A percentile compares a stretch with the other conserved stretches of the same genome.
Evolutionary conservation across 2,113 vertebrate genomes (phyloP).

Genomic region (Coptodon bakossiorum): DNA sequence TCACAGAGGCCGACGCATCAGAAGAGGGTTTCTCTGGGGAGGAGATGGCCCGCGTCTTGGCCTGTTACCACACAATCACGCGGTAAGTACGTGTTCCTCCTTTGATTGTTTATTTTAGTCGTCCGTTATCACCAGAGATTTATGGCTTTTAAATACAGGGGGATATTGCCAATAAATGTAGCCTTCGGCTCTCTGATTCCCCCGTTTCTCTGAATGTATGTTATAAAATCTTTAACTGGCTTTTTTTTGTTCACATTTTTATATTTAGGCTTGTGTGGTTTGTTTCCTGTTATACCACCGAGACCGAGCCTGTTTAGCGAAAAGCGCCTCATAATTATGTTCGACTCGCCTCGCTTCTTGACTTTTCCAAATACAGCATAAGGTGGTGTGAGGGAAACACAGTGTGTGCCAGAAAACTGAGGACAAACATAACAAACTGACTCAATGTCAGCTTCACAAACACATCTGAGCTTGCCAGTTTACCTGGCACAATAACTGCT

Average conservation of each 20-base stretch:
- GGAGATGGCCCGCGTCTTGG: conserved; percentile 66
- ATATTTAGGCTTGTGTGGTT: not conserved
- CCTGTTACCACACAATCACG: conserved; percentile 79
- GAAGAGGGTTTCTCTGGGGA: conserved; percentile 55
- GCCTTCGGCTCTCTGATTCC: not conserved
- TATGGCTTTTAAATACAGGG: not conserved
- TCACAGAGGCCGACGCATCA: conserved; percentile 56
- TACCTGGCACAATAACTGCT: not conserved
- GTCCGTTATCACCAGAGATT: not conserved
- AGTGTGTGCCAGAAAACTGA: not conserved
- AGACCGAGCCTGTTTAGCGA: not conserved
- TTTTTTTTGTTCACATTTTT: not conserved
- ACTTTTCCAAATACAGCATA: not conserved
- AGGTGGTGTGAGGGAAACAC: not conserved
- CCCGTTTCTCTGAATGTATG: not conserved
- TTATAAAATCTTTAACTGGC: not conserved
- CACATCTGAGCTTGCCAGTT: not conserved
- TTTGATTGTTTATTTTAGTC: not conserved
- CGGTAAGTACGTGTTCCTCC: conserved; percentile 60
- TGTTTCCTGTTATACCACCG: not conserved
- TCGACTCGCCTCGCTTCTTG: not conserved
- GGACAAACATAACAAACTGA: not conserved
- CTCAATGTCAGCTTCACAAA: not conserved
- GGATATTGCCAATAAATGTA: not conserved
- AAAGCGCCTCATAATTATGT: not conserved